Percentiles rank a stretch among this genome's conserved stretches.
phyloP scores from a whole-genome alignment of 2,797 vertebrate genomes.

The Helostoma temminkii region DNA sequence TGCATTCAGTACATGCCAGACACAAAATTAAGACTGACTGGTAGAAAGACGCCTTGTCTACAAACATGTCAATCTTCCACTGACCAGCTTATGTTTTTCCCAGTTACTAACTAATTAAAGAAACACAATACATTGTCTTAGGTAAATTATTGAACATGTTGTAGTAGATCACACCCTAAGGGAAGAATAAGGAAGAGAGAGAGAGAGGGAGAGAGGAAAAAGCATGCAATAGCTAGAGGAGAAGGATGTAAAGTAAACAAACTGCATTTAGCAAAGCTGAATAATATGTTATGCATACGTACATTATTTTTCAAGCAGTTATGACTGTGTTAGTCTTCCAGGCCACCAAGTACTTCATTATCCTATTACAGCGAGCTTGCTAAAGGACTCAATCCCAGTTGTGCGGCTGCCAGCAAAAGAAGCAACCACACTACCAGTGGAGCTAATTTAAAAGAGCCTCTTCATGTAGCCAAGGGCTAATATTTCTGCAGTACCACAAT shows the following conservation, averaged over 20 bases:
- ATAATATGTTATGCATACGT: constrained; percentile 17
- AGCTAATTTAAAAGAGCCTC: constrained; percentile 44
- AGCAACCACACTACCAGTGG: constrained; percentile 25
- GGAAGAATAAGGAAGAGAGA: not conserved
- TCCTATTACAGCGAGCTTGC: constrained; percentile 37
- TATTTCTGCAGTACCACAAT: constrained; percentile 6
- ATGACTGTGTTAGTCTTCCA: constrained; percentile 16
- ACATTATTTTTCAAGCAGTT: constrained; percentile 9
- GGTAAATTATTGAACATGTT: constrained; percentile 18
- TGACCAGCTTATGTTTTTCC: not conserved
- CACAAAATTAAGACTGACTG: constrained; percentile 13
- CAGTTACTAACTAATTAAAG: constrained; percentile 2
- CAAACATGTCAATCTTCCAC: not conserved
- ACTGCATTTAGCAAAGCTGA: not conserved
- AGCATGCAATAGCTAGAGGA: not conserved
- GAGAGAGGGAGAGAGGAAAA: not conserved
- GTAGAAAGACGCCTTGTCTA: not conserved
- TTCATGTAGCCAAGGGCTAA: constrained; percentile 31
- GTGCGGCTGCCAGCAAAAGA: constrained; percentile 32
- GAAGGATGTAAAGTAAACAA: not conserved
- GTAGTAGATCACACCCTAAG: not conserved
- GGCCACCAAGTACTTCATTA: constrained; percentile 10
- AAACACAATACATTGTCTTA: constrained; percentile 21
- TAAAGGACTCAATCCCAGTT: constrained; percentile 37
- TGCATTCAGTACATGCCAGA: constrained; percentile 9